Conservation (phyloP, 1,140 invertebrate genomes). For the Camponotus pennsylvanicus region DNA sequence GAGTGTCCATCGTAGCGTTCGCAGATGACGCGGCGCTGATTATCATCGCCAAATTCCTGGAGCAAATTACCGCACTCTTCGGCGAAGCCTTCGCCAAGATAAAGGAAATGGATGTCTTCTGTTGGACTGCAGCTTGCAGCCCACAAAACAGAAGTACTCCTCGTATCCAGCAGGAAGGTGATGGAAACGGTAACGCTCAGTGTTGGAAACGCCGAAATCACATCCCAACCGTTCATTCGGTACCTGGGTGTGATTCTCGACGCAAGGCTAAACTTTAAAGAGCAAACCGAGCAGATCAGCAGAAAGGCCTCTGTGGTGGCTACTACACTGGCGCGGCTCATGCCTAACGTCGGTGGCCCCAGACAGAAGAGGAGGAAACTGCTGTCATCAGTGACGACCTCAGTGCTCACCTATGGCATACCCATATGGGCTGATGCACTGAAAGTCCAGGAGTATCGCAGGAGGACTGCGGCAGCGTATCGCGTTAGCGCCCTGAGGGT, state of each 20-base stretch:
- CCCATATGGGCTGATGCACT: conserved; percentile 52
- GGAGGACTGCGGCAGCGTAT: not conserved
- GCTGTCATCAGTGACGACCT: conserved; percentile 22
- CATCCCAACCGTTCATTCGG: conserved; percentile 36
- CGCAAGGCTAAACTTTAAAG: conserved; percentile 30
- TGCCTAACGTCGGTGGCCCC: conserved; percentile 53
- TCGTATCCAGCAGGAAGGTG: conserved; percentile 42
- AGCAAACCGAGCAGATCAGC: conserved; percentile 15
- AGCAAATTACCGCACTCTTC: conserved; percentile 4
- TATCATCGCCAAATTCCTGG: conserved; percentile 39
- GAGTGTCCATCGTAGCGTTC: conserved; percentile 20
- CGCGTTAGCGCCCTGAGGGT: conserved; percentile 51
- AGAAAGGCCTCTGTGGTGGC: conserved; percentile 4
- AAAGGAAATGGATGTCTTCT: conserved; percentile 13
- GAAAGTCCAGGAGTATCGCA: not conserved
- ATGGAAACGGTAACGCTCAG: conserved; percentile 5
- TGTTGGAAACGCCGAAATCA: not conserved
- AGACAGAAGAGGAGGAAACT: conserved; percentile 37
- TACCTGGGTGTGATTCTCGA: conserved; percentile 55
- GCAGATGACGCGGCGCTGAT: conserved; percentile 55
- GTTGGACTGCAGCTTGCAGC: conserved; percentile 44
- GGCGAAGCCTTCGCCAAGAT: not conserved
- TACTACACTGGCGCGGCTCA: too few relatives aligned
- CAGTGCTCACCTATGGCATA: conserved; percentile 53
- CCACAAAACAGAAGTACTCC: conserved; percentile 64